Base-by-base conservation (phyloP, 2,888 invertebrate genomes). In the Megastigmus dorsalis region DNA sequence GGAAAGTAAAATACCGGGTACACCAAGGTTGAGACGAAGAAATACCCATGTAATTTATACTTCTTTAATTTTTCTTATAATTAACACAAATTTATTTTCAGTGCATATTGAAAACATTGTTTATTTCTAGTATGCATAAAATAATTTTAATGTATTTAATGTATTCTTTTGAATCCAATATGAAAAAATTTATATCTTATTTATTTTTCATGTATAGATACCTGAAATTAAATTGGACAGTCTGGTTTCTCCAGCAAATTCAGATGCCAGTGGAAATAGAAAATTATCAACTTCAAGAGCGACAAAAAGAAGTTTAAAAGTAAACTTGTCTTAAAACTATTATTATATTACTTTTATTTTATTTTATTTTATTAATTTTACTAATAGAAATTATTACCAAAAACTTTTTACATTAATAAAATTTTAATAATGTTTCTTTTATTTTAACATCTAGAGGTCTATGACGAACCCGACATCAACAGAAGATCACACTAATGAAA, bases 251-350 rank as follows among this genome's bases (percentile, higher is more conserved):
- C 4, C 43, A 36, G 13, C 36, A 33, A 41, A 13, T 30, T 13
- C 13, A n/a, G 1, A 23, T 28, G 2, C n/a, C 2, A 63, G 20
- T 20, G 10, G 48, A 41, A n/a, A 10, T 33, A 59, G 28, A 23
- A 57, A 70, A 33, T 18, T 15, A 15, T 38, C 41, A 28, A 36
- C 57, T 41, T 33, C 41, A 10, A 41, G 28, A 45, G 2, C 38
- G 7, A 48, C 10, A 18, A 52, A 26, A 20, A 10, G 18, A 54
- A 72, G 26, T 66, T 30, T 5, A 55, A 72, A 59, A 30, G 59
- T 72, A 72, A 48, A 30, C 33, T 15, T n/a, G n/a, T n/a, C n/a
- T n/a, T n/a, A n/a, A n/a, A n/a, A n/a, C n/a, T n/a, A n/a, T n/a
- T n/a, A n/a, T n/a, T n/a, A n/a, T n/a, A n/a, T n/a, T n/a, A n/a